Percentiles rank a stretch among this genome's conserved stretches.
Evolutionary conservation across 2,797 vertebrate species (phyloP).

Genomic region (Rhinogobio ventralis): DNA sequence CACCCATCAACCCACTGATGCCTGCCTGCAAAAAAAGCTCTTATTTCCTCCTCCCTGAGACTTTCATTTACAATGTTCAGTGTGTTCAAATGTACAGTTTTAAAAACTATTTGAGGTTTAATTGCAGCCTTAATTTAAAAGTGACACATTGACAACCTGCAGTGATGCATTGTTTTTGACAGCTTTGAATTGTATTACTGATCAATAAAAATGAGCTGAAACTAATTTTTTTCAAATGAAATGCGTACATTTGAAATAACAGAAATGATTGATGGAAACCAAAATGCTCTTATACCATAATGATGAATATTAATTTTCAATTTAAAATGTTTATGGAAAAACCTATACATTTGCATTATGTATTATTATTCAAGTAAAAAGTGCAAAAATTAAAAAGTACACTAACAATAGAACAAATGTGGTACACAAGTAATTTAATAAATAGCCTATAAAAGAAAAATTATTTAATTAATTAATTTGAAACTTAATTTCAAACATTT

Average conservation of each 20-base stretch:
- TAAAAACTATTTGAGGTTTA: neutral
- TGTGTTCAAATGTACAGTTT: neutral
- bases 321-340: neutral
- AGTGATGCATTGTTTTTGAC: no score
- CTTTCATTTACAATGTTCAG: conserved; percentile 2
- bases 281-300: neutral
- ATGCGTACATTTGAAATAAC: neutral
- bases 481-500: neutral
- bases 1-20: conserved; percentile 66
- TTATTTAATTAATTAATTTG: no score
- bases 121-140: neutral
- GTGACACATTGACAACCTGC: neutral
- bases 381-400: neutral
- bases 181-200: neutral
- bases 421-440: neutral
- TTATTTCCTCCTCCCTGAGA: conserved; percentile 38
- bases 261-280: neutral
- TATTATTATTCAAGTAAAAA: neutral
- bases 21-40: conserved; percentile 36
- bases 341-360: no score
- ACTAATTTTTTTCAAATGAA: neutral
- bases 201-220: neutral
- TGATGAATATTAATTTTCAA: neutral
- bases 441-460: no score
- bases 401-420: neutral